Conservation (phyloP, 2,113 vertebrate species). For the Eolophus roseicapilla region DNA sequence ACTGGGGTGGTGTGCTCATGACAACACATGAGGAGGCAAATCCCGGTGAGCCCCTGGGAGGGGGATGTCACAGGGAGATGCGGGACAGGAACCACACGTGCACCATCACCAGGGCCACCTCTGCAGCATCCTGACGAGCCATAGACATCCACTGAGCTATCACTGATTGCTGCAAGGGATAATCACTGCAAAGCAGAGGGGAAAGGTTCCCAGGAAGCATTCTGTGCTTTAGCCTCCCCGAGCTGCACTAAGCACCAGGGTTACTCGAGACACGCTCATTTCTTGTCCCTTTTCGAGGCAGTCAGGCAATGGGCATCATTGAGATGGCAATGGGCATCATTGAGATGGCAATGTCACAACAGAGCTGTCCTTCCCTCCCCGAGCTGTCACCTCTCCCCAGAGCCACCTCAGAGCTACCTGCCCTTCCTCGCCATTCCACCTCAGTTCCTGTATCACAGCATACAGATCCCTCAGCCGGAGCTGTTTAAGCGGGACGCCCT, state of each 20-base stretch:
- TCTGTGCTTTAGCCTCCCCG: neutral
- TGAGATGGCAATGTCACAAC: neutral
- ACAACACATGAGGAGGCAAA: neutral
- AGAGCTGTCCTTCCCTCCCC: accelerated
- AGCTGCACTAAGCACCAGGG: neutral
- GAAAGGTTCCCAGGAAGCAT: neutral
- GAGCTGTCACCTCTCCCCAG: neutral
- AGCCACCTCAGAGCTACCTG: neutral
- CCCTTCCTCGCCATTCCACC: neutral
- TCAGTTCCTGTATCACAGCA: neutral
- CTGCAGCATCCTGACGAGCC: neutral
- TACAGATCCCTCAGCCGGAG: neutral
- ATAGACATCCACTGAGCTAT: neutral
- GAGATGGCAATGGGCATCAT: neutral
- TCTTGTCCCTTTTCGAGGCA: neutral
- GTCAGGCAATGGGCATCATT: neutral
- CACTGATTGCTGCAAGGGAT: neutral
- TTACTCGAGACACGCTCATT: neutral
- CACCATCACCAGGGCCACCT: neutral
- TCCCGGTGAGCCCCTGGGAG: neutral
- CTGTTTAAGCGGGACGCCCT: neutral
- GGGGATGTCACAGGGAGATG: neutral
- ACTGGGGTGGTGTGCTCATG: neutral
- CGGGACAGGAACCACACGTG: neutral
- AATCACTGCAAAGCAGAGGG: neutral